Conservation (phyloP, 2,888 invertebrate species). For the Melieria crassipennis region DNA sequence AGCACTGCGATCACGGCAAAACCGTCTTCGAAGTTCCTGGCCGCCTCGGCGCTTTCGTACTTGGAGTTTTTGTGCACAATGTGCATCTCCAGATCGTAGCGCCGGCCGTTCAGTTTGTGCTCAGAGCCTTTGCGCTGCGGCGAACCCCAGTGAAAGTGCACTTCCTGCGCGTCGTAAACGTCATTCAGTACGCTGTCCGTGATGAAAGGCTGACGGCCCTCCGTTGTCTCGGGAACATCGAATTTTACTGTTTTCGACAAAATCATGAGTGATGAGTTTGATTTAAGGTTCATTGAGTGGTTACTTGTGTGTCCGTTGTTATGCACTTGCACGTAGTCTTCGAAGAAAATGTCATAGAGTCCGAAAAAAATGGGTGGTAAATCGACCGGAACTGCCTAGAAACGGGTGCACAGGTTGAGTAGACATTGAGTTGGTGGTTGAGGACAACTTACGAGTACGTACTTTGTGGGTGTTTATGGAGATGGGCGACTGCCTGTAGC, state of each 20-base stretch:
- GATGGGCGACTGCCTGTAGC: constrained; percentile 72
- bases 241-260: constrained; percentile 50
- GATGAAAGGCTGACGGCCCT: constrained; percentile 51
- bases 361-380: constrained; percentile 72
- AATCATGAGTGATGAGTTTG: not conserved
- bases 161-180: constrained; percentile 51
- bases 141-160: constrained; percentile 77
- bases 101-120: constrained; percentile 58
- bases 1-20: constrained; percentile 74
- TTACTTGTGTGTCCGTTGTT: constrained; percentile 76
- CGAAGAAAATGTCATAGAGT: constrained; percentile 72
- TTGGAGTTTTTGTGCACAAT: constrained; percentile 74
- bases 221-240: constrained; percentile 48
- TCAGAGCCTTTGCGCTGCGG: constrained; percentile 75
- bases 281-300: not conserved
- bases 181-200: constrained; percentile 49
- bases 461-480: constrained; percentile 52
- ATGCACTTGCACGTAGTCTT: constrained; percentile 69
- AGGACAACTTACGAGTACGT: constrained; percentile 25
- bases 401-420: not conserved
- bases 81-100: constrained; percentile 73
- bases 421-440: not conserved
- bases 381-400: constrained; percentile 29
- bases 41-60: constrained; percentile 68
- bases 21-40: constrained; percentile 68